These are phyloP conservation scores for Cardinalis cardinalis DNA, from an alignment of 2,113 vertebrate genomes.

Conservation along the genomic window DNA sequence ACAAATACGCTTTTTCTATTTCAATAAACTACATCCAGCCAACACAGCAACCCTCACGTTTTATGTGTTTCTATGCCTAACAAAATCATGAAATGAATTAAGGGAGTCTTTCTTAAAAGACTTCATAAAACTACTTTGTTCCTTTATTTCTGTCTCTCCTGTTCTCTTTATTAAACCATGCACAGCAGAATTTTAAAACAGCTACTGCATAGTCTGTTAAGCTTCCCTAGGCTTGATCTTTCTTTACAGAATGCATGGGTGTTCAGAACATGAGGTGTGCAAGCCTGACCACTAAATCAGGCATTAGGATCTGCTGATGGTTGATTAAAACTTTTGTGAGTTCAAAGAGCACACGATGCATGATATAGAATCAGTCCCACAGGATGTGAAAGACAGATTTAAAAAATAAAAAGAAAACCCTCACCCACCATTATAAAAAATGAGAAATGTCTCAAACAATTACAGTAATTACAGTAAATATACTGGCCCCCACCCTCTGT, in stretches of 20 bases:
- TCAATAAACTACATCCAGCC: neutral
- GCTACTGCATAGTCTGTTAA: neutral
- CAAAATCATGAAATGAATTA: neutral
- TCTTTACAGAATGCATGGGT: neutral
- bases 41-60: neutral
- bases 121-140: neutral
- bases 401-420: neutral
- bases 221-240: neutral
- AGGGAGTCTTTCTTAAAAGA: neutral
- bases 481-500: neutral
- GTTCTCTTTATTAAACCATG: neutral
- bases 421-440: neutral
- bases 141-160: neutral
- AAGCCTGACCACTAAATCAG: neutral
- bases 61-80: neutral
- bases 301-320: neutral
- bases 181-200: slow-evolving; percentile 6
- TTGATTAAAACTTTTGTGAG: neutral
- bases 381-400: neutral
- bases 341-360: neutral
- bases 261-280: neutral
- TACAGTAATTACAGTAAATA: neutral
- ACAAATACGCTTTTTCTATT: neutral
- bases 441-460: neutral
- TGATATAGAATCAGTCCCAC: neutral